Evolutionary conservation across 2,113 vertebrate genomes (phyloP), one percentile per base, ranked within the genome.

Genomic region (Dasyprocta punctata): DNA sequence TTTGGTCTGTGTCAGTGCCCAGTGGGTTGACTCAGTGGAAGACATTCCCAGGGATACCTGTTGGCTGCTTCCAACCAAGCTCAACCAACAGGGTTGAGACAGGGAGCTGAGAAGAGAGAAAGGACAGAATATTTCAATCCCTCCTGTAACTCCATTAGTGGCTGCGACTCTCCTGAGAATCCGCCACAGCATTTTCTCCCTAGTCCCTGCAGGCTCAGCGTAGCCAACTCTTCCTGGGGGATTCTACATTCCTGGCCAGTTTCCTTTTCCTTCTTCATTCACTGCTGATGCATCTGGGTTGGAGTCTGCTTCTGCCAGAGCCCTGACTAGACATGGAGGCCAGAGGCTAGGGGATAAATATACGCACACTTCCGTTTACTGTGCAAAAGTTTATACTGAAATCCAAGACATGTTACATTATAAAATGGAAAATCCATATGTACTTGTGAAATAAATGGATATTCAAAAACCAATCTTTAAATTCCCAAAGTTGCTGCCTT

Each of bases 211-310:
- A 52, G 65, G 11, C 20, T 33, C 3, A 3, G 7, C 2, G n/a
- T 0, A 11, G n/a, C 22, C 14, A 77, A 9, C 0, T 2, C 41
- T 56, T 86, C 65, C 63, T 52, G 44, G 38, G 5, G 13, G 30
- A 36, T 38, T 33, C 36, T 3, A 1, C 0, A 1, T 24, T 47
- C 65, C 75, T 38, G 41, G 49, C 7, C 0, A 1, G 44, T 3
- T 71, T 71, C 65, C 17, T 41, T 28, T 47, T 3, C 5, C 84
- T 61, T 65, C 44, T 44, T 75, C 71, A 56, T 26, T 60, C 61
- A 19, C 30, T 36, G 17, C 0, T 60, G 73, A 58, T 44, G 28
- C 54, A 77, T 8, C 20, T 19, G 58, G 87, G 47, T 0, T 58
- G 63, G 44, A 41, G 60, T 33, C 41, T 67, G 24, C 65, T 77